Base-by-base conservation (phyloP, 1,140 invertebrate species). In the Coenobita brevimanus region DNA sequence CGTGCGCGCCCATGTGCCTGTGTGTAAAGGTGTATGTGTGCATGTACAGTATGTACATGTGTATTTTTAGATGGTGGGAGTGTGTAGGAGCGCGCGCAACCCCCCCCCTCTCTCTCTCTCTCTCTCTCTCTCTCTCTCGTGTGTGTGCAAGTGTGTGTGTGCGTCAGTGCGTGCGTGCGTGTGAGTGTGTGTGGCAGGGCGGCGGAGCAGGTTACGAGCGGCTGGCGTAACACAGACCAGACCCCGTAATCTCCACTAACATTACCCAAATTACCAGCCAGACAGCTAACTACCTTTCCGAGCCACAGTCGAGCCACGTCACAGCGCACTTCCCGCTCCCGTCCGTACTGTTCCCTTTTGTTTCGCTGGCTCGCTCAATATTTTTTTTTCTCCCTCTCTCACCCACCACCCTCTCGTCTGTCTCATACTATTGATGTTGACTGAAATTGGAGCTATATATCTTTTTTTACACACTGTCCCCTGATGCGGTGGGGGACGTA, bases 221-320 rank as follows among this genome's bases (percentile, higher is more conserved):
- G 41, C 67, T 46, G 84, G 84, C 83, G 84, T 83, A 82, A 90
- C 88, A 89, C 80, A 91, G 78, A 90, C 84, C 89, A 89, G 89
- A 86, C 80, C 89, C 89, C 82, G 84, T 87, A 89, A 89, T 89
- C 85, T 87, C 75, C 89, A 87, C 83, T 86, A 86, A 82, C 89
- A 89, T 89, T 89, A 89, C 89, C 89, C 75, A 89, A 89, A 89
- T 89, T 89, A 87, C 85, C 78, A 82, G 89, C 79, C 85, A 86
- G 83, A 82, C 83, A 82, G 80, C 89, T 87, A 85, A 89, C 89
- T 89, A 87, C 83, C 83, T 87, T 87, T 78, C 84, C 76, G 81
- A 82, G 62, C 82, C 78, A 54, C 33, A 69, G 75, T 75, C 75
- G 64, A 79, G 43, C 76, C 84, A 87, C 84, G 76, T 87, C 84